phyloP scores from a whole-genome alignment of 2,888 invertebrate species.

The Disparrhopalites patrizii region DNA sequence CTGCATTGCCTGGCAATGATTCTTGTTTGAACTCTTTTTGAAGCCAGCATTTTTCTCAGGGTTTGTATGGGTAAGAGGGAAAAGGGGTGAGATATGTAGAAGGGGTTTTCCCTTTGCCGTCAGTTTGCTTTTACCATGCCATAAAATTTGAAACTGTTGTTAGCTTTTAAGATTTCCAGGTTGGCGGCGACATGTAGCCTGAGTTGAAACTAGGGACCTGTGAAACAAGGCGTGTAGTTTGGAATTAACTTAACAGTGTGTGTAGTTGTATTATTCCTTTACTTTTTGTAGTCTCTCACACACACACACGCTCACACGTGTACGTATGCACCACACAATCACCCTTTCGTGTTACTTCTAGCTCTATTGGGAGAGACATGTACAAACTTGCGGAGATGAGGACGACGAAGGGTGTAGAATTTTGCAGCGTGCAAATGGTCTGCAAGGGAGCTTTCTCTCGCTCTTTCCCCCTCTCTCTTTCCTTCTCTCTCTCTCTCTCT shows the following conservation, averaged over 20 bases:
- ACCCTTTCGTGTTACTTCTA: no score
- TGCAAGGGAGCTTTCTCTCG: background rate
- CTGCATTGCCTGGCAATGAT: background rate
- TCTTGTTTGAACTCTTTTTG: background rate
- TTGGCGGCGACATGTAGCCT: no score
- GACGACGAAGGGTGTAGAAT: background rate
- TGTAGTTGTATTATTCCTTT: no score
- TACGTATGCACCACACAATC: no score
- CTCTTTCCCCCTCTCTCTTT: background rate
- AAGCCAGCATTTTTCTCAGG: background rate
- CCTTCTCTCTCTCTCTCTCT: background rate
- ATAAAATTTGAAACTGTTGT: background rate
- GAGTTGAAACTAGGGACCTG: background rate
- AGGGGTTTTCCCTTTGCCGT: no score
- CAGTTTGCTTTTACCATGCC: background rate
- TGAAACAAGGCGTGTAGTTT: background rate
- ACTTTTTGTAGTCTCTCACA: no score
- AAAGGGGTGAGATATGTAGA: no score
- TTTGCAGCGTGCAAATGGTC: slow-evolving; percentile 5
- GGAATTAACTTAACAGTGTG: background rate
- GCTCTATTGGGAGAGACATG: no score
- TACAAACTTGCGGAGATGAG: no score
- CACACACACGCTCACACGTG: no score
- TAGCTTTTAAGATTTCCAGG: background rate
- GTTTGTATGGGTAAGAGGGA: background rate